Evolutionary conservation across 2,113 vertebrate genomes (phyloP), one percentile per base, ranked within the genome.

Genomic region (Spermophilus dauricus): DNA sequence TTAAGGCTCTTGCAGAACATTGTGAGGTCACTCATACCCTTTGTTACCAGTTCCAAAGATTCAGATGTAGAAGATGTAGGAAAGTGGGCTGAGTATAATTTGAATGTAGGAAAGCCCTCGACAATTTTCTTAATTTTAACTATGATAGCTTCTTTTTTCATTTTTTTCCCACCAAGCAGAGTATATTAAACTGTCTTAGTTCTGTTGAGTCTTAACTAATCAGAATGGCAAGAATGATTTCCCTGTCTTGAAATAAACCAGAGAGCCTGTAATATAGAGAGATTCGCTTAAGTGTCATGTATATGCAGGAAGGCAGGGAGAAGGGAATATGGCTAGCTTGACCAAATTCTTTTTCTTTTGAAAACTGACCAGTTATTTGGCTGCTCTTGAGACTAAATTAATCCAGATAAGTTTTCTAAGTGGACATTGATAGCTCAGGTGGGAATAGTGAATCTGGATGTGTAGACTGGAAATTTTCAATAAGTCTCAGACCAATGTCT

Each of bases 271-370:
- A 93, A 77, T 70, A 58, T 26, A 75, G 20, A 83, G 51, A 89
- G 45, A 94, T 94, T 95, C 91, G 82, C 89, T 32, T 90, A 92
- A 42, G 32, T 95, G 45, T 22, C 56, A 76, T 84, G 51, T 11
- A 83, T 94, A 95, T 83, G 65, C 69, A 91, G 84, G 83, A 56
- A 97, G 83, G 20, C 53, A 93, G 30, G 24, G n/a, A 80, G 32
- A 95, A 96, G 56, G 16, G 42, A 93, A 93, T 94, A 84, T 5
- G 93, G 48, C 28, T 81, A 65, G 17, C 16, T 76, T 94, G 63
- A 96, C 53, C 80, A 9, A 94, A 95, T 94, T 86, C 20, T 91
- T 84, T 97, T 94, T 87, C 76, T 95, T 91, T 80, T 95, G 86
- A 96, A 96, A 93, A 95, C 48, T 93, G 70, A 80, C 65, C 63